A percentile compares a stretch with the other conserved stretches of the same genome.
phyloP scores from a whole-genome alignment of 2,113 vertebrate genomes.

The Callaeas wilsoni region DNA sequence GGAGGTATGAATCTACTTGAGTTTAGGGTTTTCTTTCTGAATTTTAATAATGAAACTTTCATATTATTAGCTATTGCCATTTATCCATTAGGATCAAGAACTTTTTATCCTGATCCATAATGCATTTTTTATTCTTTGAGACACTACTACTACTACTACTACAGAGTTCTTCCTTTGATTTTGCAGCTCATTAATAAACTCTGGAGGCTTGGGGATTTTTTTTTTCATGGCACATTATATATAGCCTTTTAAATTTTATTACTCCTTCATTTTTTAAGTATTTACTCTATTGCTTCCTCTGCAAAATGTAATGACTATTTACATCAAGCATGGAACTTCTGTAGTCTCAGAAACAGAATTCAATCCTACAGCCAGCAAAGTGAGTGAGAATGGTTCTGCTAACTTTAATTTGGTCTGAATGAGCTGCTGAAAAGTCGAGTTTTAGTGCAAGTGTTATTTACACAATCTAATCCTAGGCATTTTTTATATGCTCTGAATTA shows the following conservation, averaged over 20 bases:
- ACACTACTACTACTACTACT: background rate
- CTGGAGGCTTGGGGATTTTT: background rate
- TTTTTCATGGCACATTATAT: background rate
- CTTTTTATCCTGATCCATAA: background rate
- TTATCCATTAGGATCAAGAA: background rate
- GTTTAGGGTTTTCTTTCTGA: background rate
- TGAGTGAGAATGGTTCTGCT: background rate
- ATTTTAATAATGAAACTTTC: background rate
- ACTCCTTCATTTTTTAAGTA: background rate
- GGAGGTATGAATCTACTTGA: background rate
- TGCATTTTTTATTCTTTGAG: background rate
- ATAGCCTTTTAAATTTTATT: background rate
- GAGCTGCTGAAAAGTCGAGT: background rate
- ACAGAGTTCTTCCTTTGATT: background rate
- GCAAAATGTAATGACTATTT: background rate
- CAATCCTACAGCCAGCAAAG: background rate
- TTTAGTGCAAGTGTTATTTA: background rate
- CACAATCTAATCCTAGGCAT: background rate
- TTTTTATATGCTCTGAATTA: background rate
- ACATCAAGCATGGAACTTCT: background rate
- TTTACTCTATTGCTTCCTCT: background rate
- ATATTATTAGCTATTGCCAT: background rate
- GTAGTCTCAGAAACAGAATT: background rate
- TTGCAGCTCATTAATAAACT: background rate
- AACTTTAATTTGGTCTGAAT: background rate